Evolutionary conservation across 2,888 invertebrate genomes (phyloP), one percentile per base, ranked within the genome.

Genomic region (Harmothoe impar): DNA sequence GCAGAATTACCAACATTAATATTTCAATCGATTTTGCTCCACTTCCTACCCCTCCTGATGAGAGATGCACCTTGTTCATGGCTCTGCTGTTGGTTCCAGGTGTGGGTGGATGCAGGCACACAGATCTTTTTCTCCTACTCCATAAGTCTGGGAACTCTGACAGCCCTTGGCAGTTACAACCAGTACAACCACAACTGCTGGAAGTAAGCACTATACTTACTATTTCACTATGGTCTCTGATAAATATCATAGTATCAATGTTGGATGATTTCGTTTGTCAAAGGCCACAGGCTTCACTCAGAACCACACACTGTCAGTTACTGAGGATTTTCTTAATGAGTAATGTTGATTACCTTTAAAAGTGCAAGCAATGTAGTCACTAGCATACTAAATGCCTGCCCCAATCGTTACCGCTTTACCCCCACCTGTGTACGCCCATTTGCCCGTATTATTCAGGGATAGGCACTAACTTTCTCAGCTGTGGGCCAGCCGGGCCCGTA

Each of bases 71-170:
- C 15, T 33, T 33, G 20, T 35, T 81, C 31, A 81, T 15, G 33
- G 15, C 25, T 81, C 0, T 81, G 43, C 35, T 81, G 25, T 33
- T 81, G 81, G 31, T 91, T 89, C 1, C 84, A 91, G 91, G 91
- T 91, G 81, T 91, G 91, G 91, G 89, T 90, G 54, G 92, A 92
- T 77, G 92, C 92, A n/a, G 91, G 92, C n/a, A 92, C 92, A 33
- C 97, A 97, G 95, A 97, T 97, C 92, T 97, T 97, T 94, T 97
- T 97, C 94, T 97, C 97, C 5, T 97, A 97, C 93, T 97, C 97
- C 1, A 96, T 97, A 89, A 96, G 97, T 20, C 95, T 97, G 7
- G 97, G 97, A 25, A 97, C 97, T 15, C 96, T 97, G 89, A 95
- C 95, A 0, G 95, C 95, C 10, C 93, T 95, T 29, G 95, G 95